These are phyloP conservation scores for Acanthosoma haemorrhoidale DNA, from an alignment of 2,888 invertebrate species.

Conservation along the genomic window DNA sequence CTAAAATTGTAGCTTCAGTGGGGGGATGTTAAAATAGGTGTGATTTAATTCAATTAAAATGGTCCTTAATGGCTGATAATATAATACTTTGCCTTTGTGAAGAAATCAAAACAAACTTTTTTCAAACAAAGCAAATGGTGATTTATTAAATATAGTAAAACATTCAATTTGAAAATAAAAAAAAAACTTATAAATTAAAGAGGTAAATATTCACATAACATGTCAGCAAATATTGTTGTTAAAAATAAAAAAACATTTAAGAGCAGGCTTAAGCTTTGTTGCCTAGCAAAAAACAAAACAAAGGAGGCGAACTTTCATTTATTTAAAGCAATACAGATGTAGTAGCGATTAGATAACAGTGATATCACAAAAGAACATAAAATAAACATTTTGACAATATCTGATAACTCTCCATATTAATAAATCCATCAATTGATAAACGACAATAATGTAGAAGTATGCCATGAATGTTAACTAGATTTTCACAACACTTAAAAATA, in stretches of 20 bases:
- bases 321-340: background rate
- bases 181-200: conserved; percentile 11
- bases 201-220: conserved; percentile 10
- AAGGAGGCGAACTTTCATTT: background rate
- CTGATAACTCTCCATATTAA: background rate
- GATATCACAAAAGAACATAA: background rate
- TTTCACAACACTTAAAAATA: conserved; percentile 34
- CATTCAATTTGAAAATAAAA: background rate
- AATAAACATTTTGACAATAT: background rate
- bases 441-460: background rate
- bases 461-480: conserved; percentile 22
- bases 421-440: background rate
- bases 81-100: background rate
- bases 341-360: too few relatives aligned
- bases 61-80: too few relatives aligned
- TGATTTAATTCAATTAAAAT: too few relatives aligned
- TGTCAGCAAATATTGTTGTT: conserved; percentile 1
- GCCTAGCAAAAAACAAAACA: background rate
- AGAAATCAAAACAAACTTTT: background rate
- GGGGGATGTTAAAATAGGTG: too few relatives aligned
- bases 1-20: too few relatives aligned
- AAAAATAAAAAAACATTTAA: background rate
- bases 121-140: background rate
- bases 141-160: conserved; percentile 1
- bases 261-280: background rate